These are phyloP conservation scores for Amniataba percoides DNA, from an alignment of 2,797 vertebrate species.

Conservation along the genomic window DNA sequence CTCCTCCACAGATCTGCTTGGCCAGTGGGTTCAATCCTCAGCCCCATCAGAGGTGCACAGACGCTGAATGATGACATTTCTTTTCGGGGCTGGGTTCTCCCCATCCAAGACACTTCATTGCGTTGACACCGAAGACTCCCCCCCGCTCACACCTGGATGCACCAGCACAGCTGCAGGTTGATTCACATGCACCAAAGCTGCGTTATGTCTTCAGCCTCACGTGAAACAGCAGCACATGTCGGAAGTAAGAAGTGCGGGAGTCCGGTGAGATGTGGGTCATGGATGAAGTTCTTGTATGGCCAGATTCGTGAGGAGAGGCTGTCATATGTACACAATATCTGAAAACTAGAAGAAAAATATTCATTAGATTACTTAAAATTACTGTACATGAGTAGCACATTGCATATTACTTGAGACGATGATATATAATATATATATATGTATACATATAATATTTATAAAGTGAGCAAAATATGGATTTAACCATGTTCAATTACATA, in stretches of 20 bases:
- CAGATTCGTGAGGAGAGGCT: slow-evolving; percentile 35
- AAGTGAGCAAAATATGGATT: background rate
- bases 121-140: slow-evolving; percentile 66
- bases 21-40: slow-evolving; percentile 62
- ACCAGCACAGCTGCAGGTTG: slow-evolving; percentile 23
- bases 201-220: slow-evolving; percentile 58
- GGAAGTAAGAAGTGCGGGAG: slow-evolving; percentile 43
- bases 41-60: slow-evolving; percentile 67
- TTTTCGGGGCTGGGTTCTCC: slow-evolving; percentile 76
- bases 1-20: slow-evolving; percentile 62
- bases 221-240: slow-evolving; percentile 35
- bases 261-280: slow-evolving; percentile 46
- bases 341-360: slow-evolving; percentile 38
- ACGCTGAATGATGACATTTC: slow-evolving; percentile 72
- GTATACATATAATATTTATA: background rate
- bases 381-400: background rate
- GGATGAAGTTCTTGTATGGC: slow-evolving; percentile 31
- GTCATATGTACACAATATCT: slow-evolving; percentile 58
- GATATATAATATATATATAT: background rate
- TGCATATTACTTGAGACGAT: background rate
- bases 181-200: slow-evolving; percentile 28
- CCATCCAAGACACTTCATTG: slow-evolving; percentile 74
- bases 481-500: background rate
- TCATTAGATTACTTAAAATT: background rate
- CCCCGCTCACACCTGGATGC: slow-evolving; percentile 32